A percentile compares a stretch with the other conserved stretches of the same genome.
phyloP scores from a whole-genome alignment of 1,140 invertebrate genomes.

The Ceratina japonica region DNA sequence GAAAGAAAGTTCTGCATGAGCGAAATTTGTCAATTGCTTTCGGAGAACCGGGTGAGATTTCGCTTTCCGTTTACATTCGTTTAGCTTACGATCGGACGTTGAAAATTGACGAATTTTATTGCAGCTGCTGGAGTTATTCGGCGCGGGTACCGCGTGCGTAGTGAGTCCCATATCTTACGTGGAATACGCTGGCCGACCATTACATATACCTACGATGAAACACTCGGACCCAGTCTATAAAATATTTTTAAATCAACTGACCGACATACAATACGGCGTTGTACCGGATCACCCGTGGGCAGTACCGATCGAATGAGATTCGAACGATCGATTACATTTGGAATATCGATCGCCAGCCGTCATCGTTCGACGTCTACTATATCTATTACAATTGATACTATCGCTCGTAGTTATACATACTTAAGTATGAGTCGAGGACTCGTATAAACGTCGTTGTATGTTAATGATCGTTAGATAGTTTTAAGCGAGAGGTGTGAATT shows the following conservation, averaged over 20 bases:
- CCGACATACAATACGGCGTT: slow-evolving; percentile 93
- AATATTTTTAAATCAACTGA: slow-evolving; percentile 85
- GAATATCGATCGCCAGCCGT: no score
- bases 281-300: slow-evolving; percentile 89
- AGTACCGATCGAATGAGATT: slow-evolving; percentile 77
- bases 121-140: slow-evolving; percentile 96
- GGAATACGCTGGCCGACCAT: slow-evolving; percentile 83
- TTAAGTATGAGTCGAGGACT: neutral
- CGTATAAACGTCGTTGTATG: neutral
- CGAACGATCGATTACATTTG: slow-evolving; percentile 27
- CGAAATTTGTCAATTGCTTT: slow-evolving; percentile 86
- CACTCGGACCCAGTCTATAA: slow-evolving; percentile 85
- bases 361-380: no score
- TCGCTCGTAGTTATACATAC: neutral
- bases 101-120: slow-evolving; percentile 54
- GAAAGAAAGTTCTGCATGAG: slow-evolving; percentile 94
- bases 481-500: neutral
- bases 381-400: no score
- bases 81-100: no score
- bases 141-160: slow-evolving; percentile 95
- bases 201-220: slow-evolving; percentile 88
- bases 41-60: slow-evolving; percentile 89
- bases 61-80: no score
- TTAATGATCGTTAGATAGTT: neutral
- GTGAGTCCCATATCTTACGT: slow-evolving; percentile 94